Evolutionary conservation across 2,797 vertebrate species (phyloP).

Genomic region (Hipposideros larvatus): DNA sequence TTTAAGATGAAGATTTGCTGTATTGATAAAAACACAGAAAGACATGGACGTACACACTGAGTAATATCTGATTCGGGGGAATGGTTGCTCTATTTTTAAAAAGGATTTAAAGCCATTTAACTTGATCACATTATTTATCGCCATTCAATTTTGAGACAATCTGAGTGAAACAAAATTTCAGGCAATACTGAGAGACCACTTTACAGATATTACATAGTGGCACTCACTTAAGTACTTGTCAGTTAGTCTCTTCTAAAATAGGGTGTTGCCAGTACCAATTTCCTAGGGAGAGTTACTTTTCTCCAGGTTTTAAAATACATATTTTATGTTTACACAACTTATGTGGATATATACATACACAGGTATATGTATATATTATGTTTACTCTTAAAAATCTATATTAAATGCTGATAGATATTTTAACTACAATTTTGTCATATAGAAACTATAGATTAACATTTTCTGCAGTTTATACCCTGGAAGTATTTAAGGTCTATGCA

Average conservation of each 20-base stretch:
- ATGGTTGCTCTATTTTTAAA: neutral
- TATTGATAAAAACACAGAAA: neutral
- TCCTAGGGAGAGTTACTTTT: neutral
- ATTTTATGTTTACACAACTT: neutral
- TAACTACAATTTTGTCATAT: neutral
- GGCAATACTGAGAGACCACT: neutral
- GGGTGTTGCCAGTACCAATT: neutral
- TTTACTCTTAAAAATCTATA: neutral
- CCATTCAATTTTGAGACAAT: neutral
- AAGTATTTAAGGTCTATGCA: neutral
- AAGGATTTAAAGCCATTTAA: neutral
- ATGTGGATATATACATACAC: too few species aligned
- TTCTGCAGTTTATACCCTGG: neutral
- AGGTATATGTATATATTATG: rapidly evolving
- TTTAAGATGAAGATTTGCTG: slow-evolving; percentile 27
- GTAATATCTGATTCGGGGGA: neutral
- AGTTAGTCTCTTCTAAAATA: neutral
- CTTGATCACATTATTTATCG: neutral
- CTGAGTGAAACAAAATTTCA: neutral
- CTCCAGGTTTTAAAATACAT: neutral
- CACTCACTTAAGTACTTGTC: neutral
- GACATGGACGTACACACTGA: neutral
- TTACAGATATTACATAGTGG: neutral
- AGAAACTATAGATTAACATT: neutral
- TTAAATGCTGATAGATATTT: neutral